phyloP scores from a whole-genome alignment of 2,113 vertebrate genomes.

The Psophia crepitans region DNA sequence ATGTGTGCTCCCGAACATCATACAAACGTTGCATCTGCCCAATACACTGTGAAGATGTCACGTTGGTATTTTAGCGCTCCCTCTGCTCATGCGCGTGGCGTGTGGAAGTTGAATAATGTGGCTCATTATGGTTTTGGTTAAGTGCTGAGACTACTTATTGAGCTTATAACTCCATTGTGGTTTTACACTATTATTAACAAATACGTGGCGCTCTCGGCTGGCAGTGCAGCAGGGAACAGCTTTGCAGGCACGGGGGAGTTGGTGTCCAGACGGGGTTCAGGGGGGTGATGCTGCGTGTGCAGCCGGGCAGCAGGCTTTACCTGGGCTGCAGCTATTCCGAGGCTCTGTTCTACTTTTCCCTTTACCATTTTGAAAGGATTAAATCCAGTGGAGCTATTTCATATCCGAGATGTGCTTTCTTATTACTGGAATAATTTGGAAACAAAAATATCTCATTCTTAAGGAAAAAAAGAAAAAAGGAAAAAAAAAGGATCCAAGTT shows the following conservation, averaged over 20 bases:
- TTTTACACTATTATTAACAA: not conserved
- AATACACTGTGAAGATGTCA: not conserved
- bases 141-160: not conserved
- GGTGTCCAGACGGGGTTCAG: not conserved
- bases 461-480: not conserved
- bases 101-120: not conserved
- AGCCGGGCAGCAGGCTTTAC: not conserved
- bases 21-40: not conserved
- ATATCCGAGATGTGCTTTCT: not conserved
- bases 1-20: not conserved
- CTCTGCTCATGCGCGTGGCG: accelerated
- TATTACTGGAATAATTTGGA: not conserved
- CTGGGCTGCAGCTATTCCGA: not conserved
- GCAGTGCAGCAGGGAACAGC: not conserved
- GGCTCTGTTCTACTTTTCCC: not conserved
- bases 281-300: accelerated
- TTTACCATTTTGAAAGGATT: not conserved
- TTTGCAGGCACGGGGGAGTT: accelerated
- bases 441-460: not conserved
- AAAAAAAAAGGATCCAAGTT: not conserved
- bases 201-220: not conserved
- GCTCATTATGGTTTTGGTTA: not conserved
- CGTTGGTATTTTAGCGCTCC: not conserved
- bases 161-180: not conserved
- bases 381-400: not conserved